These are phyloP conservation scores for Andrena chrysosceles DNA, from an alignment of 2,888 invertebrate species.

Conservation along the genomic window DNA sequence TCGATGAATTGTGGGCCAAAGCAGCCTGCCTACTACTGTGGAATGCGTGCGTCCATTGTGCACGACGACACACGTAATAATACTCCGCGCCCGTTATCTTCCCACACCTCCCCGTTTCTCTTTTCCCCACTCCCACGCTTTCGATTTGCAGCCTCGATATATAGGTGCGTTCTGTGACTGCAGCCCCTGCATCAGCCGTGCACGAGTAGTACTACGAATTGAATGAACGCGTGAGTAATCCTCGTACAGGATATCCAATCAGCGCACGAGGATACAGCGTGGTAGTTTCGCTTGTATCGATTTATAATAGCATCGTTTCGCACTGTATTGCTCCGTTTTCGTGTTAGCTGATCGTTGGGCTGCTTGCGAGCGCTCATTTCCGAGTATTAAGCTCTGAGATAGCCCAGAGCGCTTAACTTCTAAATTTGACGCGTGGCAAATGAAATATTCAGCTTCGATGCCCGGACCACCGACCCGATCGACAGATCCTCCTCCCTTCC, in stretches of 20 bases:
- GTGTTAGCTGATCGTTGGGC: neutral
- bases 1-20: constrained; percentile 29
- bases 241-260: constrained; percentile 67
- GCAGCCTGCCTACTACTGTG: neutral
- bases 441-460: too few species aligned
- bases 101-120: constrained; percentile 41
- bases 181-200: constrained; percentile 40
- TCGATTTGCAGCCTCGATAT: constrained; percentile 39
- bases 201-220: constrained; percentile 62
- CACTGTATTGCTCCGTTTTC: neutral
- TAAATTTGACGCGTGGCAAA: too few species aligned
- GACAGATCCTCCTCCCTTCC: too few species aligned
- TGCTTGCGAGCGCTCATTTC: neutral
- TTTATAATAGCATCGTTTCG: constrained; percentile 24
- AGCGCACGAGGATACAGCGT: constrained; percentile 54
- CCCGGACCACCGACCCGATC: too few species aligned
- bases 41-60: constrained; percentile 47
- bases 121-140: constrained; percentile 16
- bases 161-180: constrained; percentile 45
- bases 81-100: constrained; percentile 60
- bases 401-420: too few species aligned
- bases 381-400: neutral
- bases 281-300: constrained; percentile 23
- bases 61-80: constrained; percentile 65
- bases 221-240: constrained; percentile 67